Base-by-base conservation (phyloP, 1,140 invertebrate genomes). In the Pinna nobilis region DNA sequence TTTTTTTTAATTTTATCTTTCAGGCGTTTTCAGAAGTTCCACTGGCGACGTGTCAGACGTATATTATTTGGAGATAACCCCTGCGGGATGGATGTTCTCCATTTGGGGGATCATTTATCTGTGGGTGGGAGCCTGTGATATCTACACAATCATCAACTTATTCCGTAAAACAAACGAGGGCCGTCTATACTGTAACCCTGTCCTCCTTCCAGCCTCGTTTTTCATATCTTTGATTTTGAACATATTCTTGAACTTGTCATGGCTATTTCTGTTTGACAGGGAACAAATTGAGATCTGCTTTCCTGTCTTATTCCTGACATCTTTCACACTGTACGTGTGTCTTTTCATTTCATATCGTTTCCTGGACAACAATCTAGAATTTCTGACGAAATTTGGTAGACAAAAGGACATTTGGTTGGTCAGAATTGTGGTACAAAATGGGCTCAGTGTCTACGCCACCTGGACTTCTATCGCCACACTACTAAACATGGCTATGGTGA, bases 21-120 rank as follows among this genome's bases (percentile, higher is more conserved):
- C 71, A 70, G 80, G 78, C 32, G 59, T 87, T 7, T 88, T 79
- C 68, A 50, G 75, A 9, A 74, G 69, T 18, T 59, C 32, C 1
- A 80, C 70, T 9, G 83, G 76, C 1, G 55, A 66, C n/a, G 70
- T 85, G 2, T 84, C 84, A 0, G 79, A 78, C 70, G 79, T 78
- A 28, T 87, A 79, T 41, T 65, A 78, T 25, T 13, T 76, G 13
- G 71, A 77, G 5, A 80, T 84, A n/a, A 84, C 83, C 0, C 83
- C 83, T 0, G 80, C 86, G 7, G 86, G 86, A 20, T 83, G 81
- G 79, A 86, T 84, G 5, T 87, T 87, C 76, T 78, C 78, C 44
- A 85, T 86, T 30, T 87, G 86, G 86, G 84, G 83, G 9, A 71
- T 86, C 23, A 87, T 87, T 28, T 87, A 87, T 68, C 60, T 78